Conservation (phyloP, 2,888 invertebrate genomes). For the Agrilus mali region DNA sequence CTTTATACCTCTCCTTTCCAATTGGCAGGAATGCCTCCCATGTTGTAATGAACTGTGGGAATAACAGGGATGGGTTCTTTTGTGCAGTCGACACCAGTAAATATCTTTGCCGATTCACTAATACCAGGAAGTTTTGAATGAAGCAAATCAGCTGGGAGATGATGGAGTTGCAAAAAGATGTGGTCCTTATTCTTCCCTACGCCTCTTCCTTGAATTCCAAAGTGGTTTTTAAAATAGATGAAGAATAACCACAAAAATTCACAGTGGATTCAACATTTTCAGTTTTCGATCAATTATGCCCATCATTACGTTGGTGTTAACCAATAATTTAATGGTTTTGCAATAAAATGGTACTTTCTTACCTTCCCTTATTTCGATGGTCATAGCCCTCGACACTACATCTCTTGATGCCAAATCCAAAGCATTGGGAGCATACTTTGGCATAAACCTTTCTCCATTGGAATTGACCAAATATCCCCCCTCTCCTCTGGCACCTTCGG, state of each 20-base stretch:
- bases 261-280: too few species aligned
- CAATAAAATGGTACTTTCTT: too few species aligned
- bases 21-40: constrained; percentile 58
- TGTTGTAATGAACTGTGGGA: constrained; percentile 59
- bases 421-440: constrained; percentile 90
- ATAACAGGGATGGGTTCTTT: constrained; percentile 53
- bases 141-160: constrained; percentile 46
- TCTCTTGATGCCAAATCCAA: constrained; percentile 95
- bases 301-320: too few species aligned
- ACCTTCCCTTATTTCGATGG: constrained; percentile 89
- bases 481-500: constrained; percentile 92
- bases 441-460: constrained; percentile 95
- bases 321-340: too few species aligned
- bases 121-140: constrained; percentile 40
- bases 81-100: constrained; percentile 53
- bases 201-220: constrained; percentile 24
- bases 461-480: constrained; percentile 90
- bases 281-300: too few species aligned
- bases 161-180: constrained; percentile 46
- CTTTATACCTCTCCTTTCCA: constrained; percentile 51
- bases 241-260: constrained; percentile 25
- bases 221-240: background rate
- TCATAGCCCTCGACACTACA: constrained; percentile 91
- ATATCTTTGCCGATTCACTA: constrained; percentile 50
- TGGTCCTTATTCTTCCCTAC: constrained; percentile 51